Evolutionary conservation across 2,113 vertebrate species (phyloP).

Genomic region (Cyanoramphus novaezelandiae): DNA sequence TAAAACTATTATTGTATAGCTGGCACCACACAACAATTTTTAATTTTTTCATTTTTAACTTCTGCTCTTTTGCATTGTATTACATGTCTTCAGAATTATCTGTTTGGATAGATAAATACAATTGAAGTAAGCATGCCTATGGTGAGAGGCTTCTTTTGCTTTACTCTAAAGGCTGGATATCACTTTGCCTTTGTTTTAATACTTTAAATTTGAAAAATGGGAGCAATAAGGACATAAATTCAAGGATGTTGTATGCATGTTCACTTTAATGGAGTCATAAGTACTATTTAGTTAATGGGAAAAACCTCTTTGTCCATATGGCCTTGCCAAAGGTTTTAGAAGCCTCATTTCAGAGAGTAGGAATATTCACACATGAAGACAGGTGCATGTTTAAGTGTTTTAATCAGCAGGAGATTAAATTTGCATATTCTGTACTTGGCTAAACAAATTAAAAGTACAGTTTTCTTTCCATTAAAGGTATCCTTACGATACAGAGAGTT

Average conservation of each 20-base stretch:
- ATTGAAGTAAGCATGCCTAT: not conserved
- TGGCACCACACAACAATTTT: conserved; percentile 4
- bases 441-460: not conserved
- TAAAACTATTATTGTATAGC: conserved; percentile 16
- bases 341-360: not conserved
- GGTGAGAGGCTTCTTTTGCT: not conserved
- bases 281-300: not conserved
- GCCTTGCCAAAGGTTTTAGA: not conserved
- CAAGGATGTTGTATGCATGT: not conserved
- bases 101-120: not conserved
- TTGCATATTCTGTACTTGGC: fast-evolving
- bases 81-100: not conserved
- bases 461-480: not conserved
- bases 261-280: not conserved
- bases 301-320: not conserved
- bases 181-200: not conserved
- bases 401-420: not conserved
- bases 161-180: not conserved
- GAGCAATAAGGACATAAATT: not conserved
- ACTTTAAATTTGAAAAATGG: not conserved
- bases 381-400: not conserved
- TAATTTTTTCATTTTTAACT: not conserved
- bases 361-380: not conserved
- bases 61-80: not conserved
- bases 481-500: not conserved